Evolutionary conservation across 1,140 invertebrate species (phyloP).

Genomic region (Harlomillsia oculata): DNA sequence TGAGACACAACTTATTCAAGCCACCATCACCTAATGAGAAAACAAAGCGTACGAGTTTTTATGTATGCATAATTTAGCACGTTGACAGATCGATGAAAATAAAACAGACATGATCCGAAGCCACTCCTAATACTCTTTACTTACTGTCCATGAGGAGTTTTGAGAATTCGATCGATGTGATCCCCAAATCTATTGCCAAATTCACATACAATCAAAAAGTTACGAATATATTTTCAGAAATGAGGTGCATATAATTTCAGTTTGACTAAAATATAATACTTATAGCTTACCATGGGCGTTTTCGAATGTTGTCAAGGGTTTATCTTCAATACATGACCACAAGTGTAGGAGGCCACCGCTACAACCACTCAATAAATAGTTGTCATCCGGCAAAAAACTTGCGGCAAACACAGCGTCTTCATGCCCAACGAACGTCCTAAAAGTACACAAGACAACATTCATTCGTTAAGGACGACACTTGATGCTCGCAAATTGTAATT

Average conservation of each 20-base stretch:
- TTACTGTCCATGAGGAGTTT: constrained; percentile 9
- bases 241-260: not conserved
- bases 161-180: constrained; percentile 6
- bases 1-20: constrained; percentile 28
- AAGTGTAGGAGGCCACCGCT: constrained; percentile 55
- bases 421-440: constrained; percentile 54
- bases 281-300: constrained; percentile 57
- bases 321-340: constrained; percentile 46
- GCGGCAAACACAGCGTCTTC: constrained; percentile 55
- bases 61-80: not conserved
- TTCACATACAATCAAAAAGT: not conserved
- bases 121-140: not conserved
- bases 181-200: constrained; percentile 5
- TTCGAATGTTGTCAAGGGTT: constrained; percentile 43
- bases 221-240: not conserved
- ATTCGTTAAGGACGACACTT: not conserved
- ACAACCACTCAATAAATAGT: constrained; percentile 55
- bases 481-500: not conserved
- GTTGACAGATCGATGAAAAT: not conserved
- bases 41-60: constrained; percentile 3
- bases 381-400: constrained; percentile 56
- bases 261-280: constrained; percentile 41
- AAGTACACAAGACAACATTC: constrained; percentile 7
- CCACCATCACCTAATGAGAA: constrained; percentile 29
- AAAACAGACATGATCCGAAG: no score